phyloP scores from a whole-genome alignment of 1,140 invertebrate genomes.

The Papilio machaon region DNA sequence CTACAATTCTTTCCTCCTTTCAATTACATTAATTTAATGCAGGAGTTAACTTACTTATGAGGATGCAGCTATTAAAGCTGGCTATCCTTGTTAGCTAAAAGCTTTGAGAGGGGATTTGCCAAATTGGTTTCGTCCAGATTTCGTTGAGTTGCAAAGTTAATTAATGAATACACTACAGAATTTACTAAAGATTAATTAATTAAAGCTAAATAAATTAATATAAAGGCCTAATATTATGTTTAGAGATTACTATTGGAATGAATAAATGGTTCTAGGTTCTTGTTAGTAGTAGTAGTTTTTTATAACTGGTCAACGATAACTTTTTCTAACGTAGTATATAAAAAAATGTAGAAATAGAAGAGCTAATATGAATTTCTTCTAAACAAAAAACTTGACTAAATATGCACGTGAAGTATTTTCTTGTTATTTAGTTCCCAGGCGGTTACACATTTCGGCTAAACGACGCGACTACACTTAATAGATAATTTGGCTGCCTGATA shows the following conservation, averaged over 20 bases:
- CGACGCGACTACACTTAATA: conserved; percentile 42
- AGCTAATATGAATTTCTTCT: background rate
- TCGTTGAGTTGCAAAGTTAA: conserved; percentile 4
- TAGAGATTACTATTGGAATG: background rate
- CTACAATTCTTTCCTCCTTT: background rate
- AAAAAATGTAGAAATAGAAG: background rate
- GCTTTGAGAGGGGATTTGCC: background rate
- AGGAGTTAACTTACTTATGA: background rate
- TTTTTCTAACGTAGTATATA: no score
- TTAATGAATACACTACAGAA: background rate
- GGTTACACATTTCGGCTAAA: conserved; percentile 20
- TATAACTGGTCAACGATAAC: no score
- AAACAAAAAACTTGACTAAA: background rate
- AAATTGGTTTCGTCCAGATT: conserved; percentile 18
- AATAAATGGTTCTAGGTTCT: background rate
- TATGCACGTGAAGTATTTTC: no score
- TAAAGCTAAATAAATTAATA: no score
- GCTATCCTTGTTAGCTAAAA: conserved; percentile 9
- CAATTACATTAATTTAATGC: conserved; percentile 1
- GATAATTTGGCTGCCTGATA: conserved; percentile 61
- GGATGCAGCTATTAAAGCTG: conserved; percentile 20
- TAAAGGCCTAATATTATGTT: no score
- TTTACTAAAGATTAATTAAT: background rate
- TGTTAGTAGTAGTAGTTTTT: no score
- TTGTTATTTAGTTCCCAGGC: conserved; percentile 18